Evolutionary conservation across 1,140 invertebrate species (phyloP), one percentile per base, ranked within the genome.

Genomic region (Acyrthosiphon pisum): DNA sequence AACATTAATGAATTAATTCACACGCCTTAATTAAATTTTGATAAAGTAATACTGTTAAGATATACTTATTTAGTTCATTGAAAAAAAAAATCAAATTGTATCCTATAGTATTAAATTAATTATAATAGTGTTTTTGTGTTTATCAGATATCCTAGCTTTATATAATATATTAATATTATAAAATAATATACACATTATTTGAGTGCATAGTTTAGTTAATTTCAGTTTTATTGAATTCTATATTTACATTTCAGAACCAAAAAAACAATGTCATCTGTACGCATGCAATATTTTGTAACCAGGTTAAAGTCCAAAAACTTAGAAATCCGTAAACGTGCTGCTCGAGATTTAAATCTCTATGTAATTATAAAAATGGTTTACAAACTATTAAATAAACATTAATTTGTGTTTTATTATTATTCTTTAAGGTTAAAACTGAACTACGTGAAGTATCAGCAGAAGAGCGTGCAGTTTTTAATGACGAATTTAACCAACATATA

Each of bases 401-500:
- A 60, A 48, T 50, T 83, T 91, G 6, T 50, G 46, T 48, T 56
- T 41, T 0, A 76, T 89, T 44, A 53, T 93, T 60, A 50, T 90
- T 26, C 3, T 53, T 22, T 41, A 88, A 95, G 95, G 95, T 95
- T 2, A 98, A 98, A 95, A 98, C 98, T 18, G 99, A 99, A 94
- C 95, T 99, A 30, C 96, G 98, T 26, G 98, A 99, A 95, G 97
- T 98, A 68, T 97, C 98, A n/a, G 96, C 97, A 87, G 98, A 99
- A 94, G 98, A 99, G 94, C 96, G 99, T 91, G 97, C 97, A 37
- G 95, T 96, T 48, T 99, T 99, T 95, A 97, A 99, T 95, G 98
- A 99, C 95, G 98, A 99, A 93, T 99, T 99, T 94, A 99, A 99
- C 95, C 97, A 98, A 95, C 97, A 99, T 94, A 99, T 99, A 94